Evolutionary conservation across 2,888 invertebrate genomes (phyloP).

Genomic region (Coleophora deauratella): DNA sequence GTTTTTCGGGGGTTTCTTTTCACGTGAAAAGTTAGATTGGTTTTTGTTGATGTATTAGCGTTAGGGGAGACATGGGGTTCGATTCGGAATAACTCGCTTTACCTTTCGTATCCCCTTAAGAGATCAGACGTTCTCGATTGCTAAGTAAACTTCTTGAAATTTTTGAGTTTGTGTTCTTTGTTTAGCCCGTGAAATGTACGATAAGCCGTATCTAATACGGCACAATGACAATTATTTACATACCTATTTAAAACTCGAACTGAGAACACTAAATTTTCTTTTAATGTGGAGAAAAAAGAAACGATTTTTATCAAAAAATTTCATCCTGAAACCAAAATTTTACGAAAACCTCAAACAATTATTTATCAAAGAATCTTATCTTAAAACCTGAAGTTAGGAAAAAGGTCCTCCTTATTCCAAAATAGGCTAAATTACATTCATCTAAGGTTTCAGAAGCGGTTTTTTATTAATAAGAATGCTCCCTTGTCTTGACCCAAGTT

Average conservation of each 20-base stretch:
- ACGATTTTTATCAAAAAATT: too few species aligned
- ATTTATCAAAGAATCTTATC: too few species aligned
- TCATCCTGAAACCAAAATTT: too few species aligned
- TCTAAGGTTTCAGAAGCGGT: slow-evolving; percentile 34
- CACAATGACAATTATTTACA: too few species aligned
- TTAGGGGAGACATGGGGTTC: slow-evolving; percentile 23
- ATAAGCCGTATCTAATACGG: too few species aligned
- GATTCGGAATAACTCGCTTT: slow-evolving; percentile 26
- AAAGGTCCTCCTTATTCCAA: slow-evolving; percentile 36
- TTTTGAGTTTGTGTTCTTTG: slow-evolving; percentile 1
- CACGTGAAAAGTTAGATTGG: slow-evolving; percentile 12
- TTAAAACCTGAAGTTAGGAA: background rate
- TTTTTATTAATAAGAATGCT: slow-evolving; percentile 29
- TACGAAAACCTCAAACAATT: too few species aligned
- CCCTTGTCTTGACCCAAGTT: slow-evolving; percentile 12
- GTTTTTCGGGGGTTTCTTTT: background rate
- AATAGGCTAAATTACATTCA: slow-evolving; percentile 55
- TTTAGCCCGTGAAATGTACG: too few species aligned
- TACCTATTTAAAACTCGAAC: too few species aligned
- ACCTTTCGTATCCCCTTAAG: slow-evolving; percentile 22
- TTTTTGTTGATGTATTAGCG: slow-evolving; percentile 25
- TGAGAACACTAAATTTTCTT: too few species aligned
- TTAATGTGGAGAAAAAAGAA: too few species aligned
- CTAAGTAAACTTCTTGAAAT: slow-evolving; percentile 8
- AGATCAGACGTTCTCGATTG: slow-evolving; percentile 17